Conservation (phyloP, 2,113 vertebrate species). For the Theristicus caerulescens region DNA sequence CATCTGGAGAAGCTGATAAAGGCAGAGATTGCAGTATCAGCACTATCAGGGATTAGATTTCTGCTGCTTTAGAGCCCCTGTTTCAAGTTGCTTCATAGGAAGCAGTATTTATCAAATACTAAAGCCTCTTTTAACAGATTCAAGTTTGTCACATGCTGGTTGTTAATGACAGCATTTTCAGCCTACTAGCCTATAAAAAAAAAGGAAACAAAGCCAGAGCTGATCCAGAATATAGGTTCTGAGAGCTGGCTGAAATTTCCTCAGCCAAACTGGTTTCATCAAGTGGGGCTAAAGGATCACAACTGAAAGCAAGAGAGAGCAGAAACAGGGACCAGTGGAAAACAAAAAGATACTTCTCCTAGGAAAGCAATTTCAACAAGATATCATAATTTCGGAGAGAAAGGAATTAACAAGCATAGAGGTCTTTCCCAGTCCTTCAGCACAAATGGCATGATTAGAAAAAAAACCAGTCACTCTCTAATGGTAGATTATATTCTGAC, state of each 20-base stretch:
- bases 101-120: not conserved
- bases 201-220: not conserved
- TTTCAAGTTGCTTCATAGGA: not conserved
- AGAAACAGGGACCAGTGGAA: not conserved
- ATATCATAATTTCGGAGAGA: not conserved
- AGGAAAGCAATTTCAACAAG: not conserved
- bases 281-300: not conserved
- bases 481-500: not conserved
- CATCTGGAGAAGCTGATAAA: not conserved
- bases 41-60: not conserved
- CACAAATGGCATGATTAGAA: not conserved
- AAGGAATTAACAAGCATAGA: not conserved
- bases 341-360: not conserved
- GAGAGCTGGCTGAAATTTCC: not conserved
- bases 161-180: not conserved
- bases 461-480: not conserved
- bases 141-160: not conserved
- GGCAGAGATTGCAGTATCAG: not conserved
- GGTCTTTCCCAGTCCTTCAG: not conserved
- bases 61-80: not conserved
- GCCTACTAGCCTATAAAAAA: not conserved
- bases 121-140: not conserved
- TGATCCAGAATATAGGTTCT: not conserved
- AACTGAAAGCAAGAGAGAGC: not conserved
- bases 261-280: not conserved